Percentiles rank a stretch among this genome's conserved stretches.
These are phyloP conservation scores for Momotus momota DNA, from an alignment of 2,797 vertebrate species.

Conservation along the genomic window DNA sequence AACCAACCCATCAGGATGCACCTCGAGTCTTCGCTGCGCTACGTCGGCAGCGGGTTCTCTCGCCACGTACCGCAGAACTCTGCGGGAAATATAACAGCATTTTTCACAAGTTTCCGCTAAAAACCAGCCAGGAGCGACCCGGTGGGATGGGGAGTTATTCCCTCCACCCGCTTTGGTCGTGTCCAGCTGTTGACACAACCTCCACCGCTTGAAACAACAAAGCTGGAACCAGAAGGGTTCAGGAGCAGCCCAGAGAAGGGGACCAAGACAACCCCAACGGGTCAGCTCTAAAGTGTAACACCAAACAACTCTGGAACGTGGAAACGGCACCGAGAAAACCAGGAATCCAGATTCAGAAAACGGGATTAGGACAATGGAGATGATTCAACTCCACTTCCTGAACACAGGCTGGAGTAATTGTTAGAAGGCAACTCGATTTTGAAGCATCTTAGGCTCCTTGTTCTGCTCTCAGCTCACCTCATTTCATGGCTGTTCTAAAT, in stretches of 20 bases:
- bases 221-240: not conserved
- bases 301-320: not conserved
- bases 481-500: accelerated
- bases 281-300: not conserved
- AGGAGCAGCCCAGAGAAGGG: not conserved
- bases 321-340: not conserved
- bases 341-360: not conserved
- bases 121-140: not conserved
- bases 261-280: not conserved
- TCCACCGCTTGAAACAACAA: not conserved
- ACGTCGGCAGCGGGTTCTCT: too few species aligned
- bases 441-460: not conserved
- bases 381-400: not conserved
- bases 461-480: not conserved
- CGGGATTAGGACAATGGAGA: not conserved
- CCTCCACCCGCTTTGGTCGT: too few species aligned
- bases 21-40: not conserved
- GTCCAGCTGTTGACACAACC: not conserved
- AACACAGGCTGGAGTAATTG: not conserved
- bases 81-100: too few species aligned
- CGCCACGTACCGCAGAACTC: too few species aligned
- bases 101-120: not conserved
- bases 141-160: too few species aligned
- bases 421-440: not conserved
- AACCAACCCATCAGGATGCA: not conserved